Percentiles rank a stretch among this genome's conserved stretches.
Conservation (phyloP, 2,888 invertebrate genomes). For the Geophilus truncorum region DNA sequence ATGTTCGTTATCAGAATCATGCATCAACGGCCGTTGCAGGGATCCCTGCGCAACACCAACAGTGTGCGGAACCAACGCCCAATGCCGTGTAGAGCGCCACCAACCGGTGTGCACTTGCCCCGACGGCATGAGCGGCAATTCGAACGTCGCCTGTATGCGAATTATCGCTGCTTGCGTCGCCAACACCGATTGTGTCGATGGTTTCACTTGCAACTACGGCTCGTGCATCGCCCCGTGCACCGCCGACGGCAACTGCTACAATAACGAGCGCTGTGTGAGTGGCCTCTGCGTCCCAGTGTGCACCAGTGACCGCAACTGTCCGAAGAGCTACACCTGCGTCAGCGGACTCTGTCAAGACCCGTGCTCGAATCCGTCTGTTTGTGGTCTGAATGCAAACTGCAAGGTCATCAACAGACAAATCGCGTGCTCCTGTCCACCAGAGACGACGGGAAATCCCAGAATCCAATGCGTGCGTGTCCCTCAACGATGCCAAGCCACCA, state of each 20-base stretch:
- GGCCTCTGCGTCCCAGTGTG: conserved; percentile 63
- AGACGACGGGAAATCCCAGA: conserved; percentile 44
- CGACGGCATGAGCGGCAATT: conserved; percentile 64
- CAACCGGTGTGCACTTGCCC: conserved; percentile 70
- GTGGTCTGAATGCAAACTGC: conserved; percentile 27
- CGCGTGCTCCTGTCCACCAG: conserved; percentile 44
- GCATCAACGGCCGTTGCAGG: conserved; percentile 41
- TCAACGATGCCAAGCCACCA: background rate
- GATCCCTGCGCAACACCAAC: conserved; percentile 18
- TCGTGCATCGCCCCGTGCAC: conserved; percentile 64
- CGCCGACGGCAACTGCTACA: conserved; percentile 74
- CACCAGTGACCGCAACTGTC: conserved; percentile 36
- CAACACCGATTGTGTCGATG: background rate
- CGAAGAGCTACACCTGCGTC: conserved; percentile 37
- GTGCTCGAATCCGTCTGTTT: background rate
- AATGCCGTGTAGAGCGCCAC: conserved; percentile 57
- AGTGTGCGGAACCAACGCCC: conserved; percentile 47
- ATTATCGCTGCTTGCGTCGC: background rate
- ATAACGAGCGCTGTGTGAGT: conserved; percentile 72
- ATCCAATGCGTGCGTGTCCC: conserved; percentile 40
- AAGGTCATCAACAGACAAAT: conserved; percentile 41
- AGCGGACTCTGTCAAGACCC: conserved; percentile 36
- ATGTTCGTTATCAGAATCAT: conserved; percentile 67
- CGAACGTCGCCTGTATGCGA: conserved; percentile 62
- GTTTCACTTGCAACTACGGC: background rate